Conservation (phyloP, 2,113 vertebrate genomes). For the Ascaphus truei region DNA sequence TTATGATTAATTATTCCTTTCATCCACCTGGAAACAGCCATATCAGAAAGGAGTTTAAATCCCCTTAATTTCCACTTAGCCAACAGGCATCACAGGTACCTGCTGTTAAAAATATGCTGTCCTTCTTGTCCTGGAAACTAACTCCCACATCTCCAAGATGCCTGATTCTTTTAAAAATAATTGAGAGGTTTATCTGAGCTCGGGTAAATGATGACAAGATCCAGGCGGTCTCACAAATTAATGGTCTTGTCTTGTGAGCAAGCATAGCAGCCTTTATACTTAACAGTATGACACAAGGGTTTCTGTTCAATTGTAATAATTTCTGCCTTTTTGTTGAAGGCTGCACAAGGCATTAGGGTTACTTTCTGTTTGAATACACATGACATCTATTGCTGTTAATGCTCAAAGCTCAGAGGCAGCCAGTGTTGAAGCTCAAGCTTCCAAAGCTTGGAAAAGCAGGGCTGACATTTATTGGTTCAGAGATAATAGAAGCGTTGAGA, state of each 20-base stretch:
- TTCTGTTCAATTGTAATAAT: constrained; percentile 15
- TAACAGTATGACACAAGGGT: constrained; percentile 4
- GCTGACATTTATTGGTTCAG: neutral
- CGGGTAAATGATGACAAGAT: neutral
- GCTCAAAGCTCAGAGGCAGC: neutral
- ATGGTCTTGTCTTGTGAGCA: constrained; percentile 21
- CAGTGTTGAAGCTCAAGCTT: neutral
- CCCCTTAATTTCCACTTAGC: constrained; percentile 19
- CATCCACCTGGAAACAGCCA: constrained; percentile 4
- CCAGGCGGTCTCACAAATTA: constrained; percentile 14
- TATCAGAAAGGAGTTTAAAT: constrained; percentile 21
- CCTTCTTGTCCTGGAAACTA: neutral
- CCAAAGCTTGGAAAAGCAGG: neutral
- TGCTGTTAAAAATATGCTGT: constrained; percentile 7
- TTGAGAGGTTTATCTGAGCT: constrained; percentile 4
- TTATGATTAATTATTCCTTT: constrained; percentile 20
- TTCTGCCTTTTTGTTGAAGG: neutral
- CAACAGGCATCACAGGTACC: constrained; percentile 8
- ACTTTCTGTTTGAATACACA: constrained; percentile 2
- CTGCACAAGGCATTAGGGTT: neutral
- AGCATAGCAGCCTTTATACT: constrained; percentile 15
- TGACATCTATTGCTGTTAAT: neutral
- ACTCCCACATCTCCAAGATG: constrained; percentile 14
- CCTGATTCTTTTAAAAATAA: constrained; percentile 12
- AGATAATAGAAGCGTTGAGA: neutral